Percentiles rank a stretch among this genome's conserved stretches.
These are phyloP conservation scores for Empidonax alnorum DNA, from an alignment of 2,113 vertebrate genomes.

Conservation along the genomic window DNA sequence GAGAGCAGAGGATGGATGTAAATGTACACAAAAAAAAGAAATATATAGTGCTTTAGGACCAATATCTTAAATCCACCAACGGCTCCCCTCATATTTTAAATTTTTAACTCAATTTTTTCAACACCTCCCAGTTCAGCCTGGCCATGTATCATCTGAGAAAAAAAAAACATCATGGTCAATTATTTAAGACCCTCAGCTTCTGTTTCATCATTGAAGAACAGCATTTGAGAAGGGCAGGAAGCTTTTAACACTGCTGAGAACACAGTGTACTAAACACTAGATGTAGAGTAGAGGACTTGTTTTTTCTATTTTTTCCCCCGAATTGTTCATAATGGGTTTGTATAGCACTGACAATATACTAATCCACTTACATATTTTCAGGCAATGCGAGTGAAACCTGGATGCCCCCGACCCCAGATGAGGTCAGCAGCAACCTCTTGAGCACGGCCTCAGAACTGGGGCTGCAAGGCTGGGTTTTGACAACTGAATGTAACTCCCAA, in stretches of 20 bases:
- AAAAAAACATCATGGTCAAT: neutral
- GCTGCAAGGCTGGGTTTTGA: neutral
- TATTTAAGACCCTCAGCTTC: neutral
- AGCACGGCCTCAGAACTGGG: accelerated
- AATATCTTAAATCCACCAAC: neutral
- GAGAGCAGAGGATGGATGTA: neutral
- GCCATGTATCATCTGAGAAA: neutral
- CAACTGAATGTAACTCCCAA: neutral
- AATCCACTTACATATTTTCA: neutral
- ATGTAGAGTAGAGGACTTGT: neutral
- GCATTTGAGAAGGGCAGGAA: neutral
- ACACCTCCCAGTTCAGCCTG: neutral
- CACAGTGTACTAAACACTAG: neutral
- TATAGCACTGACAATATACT: neutral
- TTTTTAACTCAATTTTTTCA: neutral
- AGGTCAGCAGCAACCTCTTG: neutral
- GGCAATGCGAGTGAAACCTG: neutral
- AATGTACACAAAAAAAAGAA: neutral
- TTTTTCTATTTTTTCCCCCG: neutral
- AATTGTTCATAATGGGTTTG: neutral
- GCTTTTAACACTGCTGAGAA: neutral
- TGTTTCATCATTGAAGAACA: neutral
- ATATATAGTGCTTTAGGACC: neutral
- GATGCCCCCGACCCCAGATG: neutral
- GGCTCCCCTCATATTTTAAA: neutral